Evolutionary conservation across 2,113 vertebrate genomes (phyloP), one percentile per base, ranked within the genome.

Genomic region (Neogobius melanostomus): DNA sequence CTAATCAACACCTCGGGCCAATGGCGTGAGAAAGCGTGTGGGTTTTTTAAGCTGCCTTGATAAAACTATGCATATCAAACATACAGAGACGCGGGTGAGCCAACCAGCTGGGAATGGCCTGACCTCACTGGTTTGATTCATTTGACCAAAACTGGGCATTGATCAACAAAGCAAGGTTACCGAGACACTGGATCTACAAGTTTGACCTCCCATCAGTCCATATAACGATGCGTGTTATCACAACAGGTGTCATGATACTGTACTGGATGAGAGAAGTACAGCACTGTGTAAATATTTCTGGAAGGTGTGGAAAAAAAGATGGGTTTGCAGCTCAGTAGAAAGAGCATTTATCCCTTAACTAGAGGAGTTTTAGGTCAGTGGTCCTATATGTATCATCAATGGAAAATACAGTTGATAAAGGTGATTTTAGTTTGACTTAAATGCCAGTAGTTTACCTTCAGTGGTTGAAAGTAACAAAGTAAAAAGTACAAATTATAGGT

Each of bases 21-120:
- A 82, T 82, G 85, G 76, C 77, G 77, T 88, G 88, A 88, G 90
- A 91, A 91, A 87, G 69, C 80, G 68, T 56, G 66, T 42, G 66
- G 77, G 77, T 56, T 70, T 83, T 69, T 57, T 48, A 47, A 14
- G 74, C 72, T 59, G 71, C 57, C 73, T 78, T 63, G 81, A 87
- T 86, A 89, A 76, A 76, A 77, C 82, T 76, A 72, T 69, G 52
- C 75, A 65, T 79, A 85, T 79, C 64, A 50, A 77, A 77, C 49
- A 63, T 17, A 61, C 78, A 68, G 67, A 69, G 28, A 68, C 75
- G 67, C 61, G 49, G 50, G 59, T 62, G 76, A 85, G 74, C 49
- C 44, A 72, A 57, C 70, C 76, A 50, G 62, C 64, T 77, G 71
- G 82, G 82, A 84, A 87, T 70, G 71, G 69, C 44, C 60, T 81